Evolutionary conservation across 1,140 invertebrate species (phyloP).

Genomic region (Leptinotarsa lineolata): DNA sequence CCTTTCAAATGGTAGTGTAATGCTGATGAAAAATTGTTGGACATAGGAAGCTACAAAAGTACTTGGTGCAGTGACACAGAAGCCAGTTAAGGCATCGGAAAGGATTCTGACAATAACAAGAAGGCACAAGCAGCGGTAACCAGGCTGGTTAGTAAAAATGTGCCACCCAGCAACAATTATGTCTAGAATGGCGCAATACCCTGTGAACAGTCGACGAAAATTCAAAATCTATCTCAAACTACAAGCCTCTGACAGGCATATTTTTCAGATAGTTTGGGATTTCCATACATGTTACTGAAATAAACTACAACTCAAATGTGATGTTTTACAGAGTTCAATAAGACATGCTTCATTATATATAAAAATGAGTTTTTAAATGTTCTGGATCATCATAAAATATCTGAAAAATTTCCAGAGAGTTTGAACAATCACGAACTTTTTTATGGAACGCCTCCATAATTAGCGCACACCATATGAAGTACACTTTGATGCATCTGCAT

Average conservation of each 20-base stretch:
- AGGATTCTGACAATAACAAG: slow-evolving; percentile 45
- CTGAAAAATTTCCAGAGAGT: background rate
- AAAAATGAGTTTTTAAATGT: too few species aligned
- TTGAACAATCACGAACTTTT: background rate
- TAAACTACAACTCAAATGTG: too few species aligned
- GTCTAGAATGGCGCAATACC: slow-evolving; percentile 51
- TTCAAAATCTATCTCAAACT: slow-evolving; percentile 33
- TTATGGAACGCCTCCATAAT: background rate
- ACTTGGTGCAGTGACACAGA: slow-evolving; percentile 49
- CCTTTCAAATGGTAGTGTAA: slow-evolving; percentile 3
- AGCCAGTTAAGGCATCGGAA: slow-evolving; percentile 44
- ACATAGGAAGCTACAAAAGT: slow-evolving; percentile 42
- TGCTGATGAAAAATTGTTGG: slow-evolving; percentile 11
- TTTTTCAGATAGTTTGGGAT: too few species aligned
- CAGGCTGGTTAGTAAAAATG: slow-evolving; percentile 40
- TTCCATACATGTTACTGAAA: too few species aligned
- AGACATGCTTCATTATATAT: too few species aligned
- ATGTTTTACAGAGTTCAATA: too few species aligned
- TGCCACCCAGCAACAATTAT: slow-evolving; percentile 25
- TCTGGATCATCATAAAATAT: too few species aligned
- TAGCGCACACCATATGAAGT: background rate
- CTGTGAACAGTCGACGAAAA: slow-evolving; percentile 50
- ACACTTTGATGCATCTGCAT: too few species aligned
- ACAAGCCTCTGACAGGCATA: background rate
- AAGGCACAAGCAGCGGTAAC: slow-evolving; percentile 53